Conservation (phyloP, 1,140 invertebrate species). For the Euura lappo region DNA sequence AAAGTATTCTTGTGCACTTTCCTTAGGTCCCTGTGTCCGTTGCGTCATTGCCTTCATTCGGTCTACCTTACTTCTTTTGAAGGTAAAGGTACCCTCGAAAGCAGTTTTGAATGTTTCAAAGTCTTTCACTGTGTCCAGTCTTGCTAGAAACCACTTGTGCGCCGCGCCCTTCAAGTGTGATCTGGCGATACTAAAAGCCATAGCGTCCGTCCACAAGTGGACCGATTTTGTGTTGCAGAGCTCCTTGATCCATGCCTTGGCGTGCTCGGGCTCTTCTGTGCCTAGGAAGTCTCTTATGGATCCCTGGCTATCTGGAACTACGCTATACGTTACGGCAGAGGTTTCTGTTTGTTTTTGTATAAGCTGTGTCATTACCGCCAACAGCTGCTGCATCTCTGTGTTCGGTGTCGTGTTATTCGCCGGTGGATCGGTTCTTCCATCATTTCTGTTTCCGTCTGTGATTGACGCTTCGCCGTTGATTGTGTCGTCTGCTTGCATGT, state of each 20-base stretch:
- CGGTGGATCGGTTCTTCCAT: background rate
- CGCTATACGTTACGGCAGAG: background rate
- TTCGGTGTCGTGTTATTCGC: background rate
- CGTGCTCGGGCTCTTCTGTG: background rate
- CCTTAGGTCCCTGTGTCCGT: constrained; percentile 13
- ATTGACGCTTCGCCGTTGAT: background rate
- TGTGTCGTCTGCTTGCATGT: background rate
- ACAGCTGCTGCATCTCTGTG: background rate
- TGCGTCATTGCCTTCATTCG: constrained; percentile 14
- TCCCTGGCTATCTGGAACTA: constrained; percentile 10
- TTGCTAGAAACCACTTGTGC: constrained; percentile 19
- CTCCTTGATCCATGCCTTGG: constrained; percentile 13
- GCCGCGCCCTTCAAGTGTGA: constrained; percentile 15
- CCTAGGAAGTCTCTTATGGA: constrained; percentile 15
- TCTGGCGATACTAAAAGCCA: constrained; percentile 18
- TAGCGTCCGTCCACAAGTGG: constrained; percentile 17
- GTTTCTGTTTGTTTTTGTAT: background rate
- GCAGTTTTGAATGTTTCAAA: constrained; percentile 14
- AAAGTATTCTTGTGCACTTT: constrained; percentile 14
- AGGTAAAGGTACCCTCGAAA: constrained; percentile 14
- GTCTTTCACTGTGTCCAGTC: background rate
- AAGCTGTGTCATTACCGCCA: background rate
- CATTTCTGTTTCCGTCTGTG: background rate
- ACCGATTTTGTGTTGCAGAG: background rate
- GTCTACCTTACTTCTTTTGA: constrained; percentile 15